Evolutionary conservation across 2,888 invertebrate genomes (phyloP).

Genomic region (Corbicula japonica): DNA sequence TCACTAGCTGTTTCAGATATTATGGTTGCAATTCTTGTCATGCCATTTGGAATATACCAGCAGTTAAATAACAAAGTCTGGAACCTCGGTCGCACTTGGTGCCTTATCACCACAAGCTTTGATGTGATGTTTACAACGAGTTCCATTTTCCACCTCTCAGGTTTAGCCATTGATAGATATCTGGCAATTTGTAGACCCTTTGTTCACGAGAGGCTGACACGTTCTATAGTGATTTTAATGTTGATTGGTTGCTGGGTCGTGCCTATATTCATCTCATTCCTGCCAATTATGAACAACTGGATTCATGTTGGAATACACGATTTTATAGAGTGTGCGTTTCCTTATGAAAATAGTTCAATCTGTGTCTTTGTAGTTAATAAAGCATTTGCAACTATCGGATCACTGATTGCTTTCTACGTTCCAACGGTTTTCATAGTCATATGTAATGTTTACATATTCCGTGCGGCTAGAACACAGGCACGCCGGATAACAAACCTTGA

Average conservation of each 20-base stretch:
- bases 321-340: constrained; percentile 72
- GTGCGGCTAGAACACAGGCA: constrained; percentile 80
- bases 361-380: constrained; percentile 82
- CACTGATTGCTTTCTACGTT: constrained; percentile 83
- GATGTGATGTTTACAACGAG: too few species aligned
- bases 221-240: constrained; percentile 74
- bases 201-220: constrained; percentile 79
- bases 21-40: constrained; percentile 81
- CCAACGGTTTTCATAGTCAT: too few species aligned
- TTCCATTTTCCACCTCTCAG: constrained; percentile 83
- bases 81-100: constrained; percentile 74
- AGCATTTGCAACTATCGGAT: constrained; percentile 79
- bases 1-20: constrained; percentile 82
- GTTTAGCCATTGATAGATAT: constrained; percentile 82
- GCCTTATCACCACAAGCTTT: constrained; percentile 76
- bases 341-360: constrained; percentile 49
- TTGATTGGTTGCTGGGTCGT: constrained; percentile 79
- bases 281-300: too few species aligned
- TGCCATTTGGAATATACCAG: too few species aligned
- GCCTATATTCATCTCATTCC: constrained; percentile 83
- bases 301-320: constrained; percentile 82
- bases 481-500: constrained; percentile 81
- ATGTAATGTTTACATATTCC: constrained; percentile 80
- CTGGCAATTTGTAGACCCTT: constrained; percentile 83
- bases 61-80: too few species aligned